Percentiles rank a stretch among this genome's conserved stretches.
Evolutionary conservation across 2,888 invertebrate species (phyloP).

Genomic region (Parnassius apollo): DNA sequence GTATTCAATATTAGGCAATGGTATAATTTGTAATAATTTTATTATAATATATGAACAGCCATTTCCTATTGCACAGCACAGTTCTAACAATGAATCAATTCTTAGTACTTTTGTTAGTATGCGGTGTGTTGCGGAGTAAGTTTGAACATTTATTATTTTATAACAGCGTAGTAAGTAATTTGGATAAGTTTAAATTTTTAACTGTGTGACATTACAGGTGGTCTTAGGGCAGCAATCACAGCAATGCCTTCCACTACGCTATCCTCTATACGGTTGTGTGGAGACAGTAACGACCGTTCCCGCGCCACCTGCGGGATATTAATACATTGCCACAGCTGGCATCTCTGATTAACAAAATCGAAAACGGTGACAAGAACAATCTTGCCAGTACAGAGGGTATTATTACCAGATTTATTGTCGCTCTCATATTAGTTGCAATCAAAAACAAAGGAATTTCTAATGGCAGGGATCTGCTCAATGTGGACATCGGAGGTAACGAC

Average conservation of each 20-base stretch:
- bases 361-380: constrained; percentile 1
- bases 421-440: constrained; percentile 23
- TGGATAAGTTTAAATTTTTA: too few species aligned
- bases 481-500: constrained; percentile 18
- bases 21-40: constrained; percentile 38
- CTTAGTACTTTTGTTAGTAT: constrained; percentile 14
- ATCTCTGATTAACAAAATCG: constrained; percentile 16
- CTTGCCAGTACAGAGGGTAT: constrained; percentile 21
- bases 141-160: not conserved
- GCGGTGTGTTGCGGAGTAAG: constrained; percentile 17
- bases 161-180: not conserved
- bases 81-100: constrained; percentile 23
- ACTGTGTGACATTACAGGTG: constrained; percentile 3
- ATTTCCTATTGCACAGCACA: constrained; percentile 2
- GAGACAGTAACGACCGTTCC: constrained; percentile 10
- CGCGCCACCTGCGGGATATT: constrained; percentile 14
- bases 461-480: constrained; percentile 15
- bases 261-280: constrained; percentile 22
- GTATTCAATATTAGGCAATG: constrained; percentile 19
- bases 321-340: constrained; percentile 23
- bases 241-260: constrained; percentile 12
- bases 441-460: constrained; percentile 9
- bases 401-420: constrained; percentile 25
- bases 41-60: constrained; percentile 38
- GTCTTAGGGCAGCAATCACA: constrained; percentile 5